phyloP scores from a whole-genome alignment of 1,140 invertebrate genomes.

The Monomorium pharaonis region DNA sequence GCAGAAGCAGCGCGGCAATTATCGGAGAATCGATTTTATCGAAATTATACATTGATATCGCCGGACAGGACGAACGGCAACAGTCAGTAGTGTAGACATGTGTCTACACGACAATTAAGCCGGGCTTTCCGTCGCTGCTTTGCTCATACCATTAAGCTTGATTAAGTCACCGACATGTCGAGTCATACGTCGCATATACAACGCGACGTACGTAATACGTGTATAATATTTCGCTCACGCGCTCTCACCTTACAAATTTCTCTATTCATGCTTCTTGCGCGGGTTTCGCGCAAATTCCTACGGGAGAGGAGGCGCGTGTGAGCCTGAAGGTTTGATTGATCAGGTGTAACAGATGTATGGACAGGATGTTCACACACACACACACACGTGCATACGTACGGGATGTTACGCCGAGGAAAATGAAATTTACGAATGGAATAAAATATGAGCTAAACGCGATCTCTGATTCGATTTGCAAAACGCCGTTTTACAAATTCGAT shows the following conservation, averaged over 20 bases:
- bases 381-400: neutral
- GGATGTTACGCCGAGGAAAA: neutral
- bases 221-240: neutral
- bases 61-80: neutral
- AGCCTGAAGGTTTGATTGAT: conserved; percentile 6
- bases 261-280: neutral
- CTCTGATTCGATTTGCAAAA: neutral
- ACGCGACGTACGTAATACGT: neutral
- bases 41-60: conserved; percentile 39
- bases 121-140: neutral
- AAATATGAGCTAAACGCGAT: neutral
- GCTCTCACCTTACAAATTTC: neutral
- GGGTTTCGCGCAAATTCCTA: neutral
- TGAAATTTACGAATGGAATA: neutral
- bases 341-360: neutral
- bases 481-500: conserved; percentile 17
- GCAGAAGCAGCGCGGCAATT: conserved; percentile 36
- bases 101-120: conserved; percentile 45
- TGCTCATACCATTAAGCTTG: conserved; percentile 26
- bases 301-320: too few species aligned
- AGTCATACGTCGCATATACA: neutral
- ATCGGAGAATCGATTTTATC: conserved; percentile 52
- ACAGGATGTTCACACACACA: neutral
- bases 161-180: neutral
- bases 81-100: too few species aligned